These are phyloP conservation scores for Vipera ursinii DNA, from an alignment of 2,797 vertebrate genomes.

Conservation along the genomic window DNA sequence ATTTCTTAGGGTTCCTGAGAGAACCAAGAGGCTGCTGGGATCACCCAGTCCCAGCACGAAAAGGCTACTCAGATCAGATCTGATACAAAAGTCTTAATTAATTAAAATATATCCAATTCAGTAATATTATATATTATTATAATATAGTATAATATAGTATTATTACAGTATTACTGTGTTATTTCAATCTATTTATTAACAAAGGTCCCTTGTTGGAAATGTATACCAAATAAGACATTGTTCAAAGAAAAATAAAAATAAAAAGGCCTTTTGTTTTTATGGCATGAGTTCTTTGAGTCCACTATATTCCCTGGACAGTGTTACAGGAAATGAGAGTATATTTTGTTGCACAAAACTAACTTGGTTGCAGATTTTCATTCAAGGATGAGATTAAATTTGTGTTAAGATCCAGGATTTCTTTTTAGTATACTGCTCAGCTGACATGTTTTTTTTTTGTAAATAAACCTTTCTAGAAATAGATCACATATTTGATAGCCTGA, in stretches of 20 bases:
- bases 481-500: background rate
- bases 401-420: background rate
- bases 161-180: background rate
- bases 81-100: background rate
- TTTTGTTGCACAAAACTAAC: background rate
- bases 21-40: background rate
- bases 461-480: background rate
- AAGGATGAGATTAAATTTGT: background rate
- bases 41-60: background rate
- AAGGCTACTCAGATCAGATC: background rate
- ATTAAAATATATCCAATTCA: background rate
- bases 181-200: background rate
- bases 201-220: accelerated
- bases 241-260: background rate
- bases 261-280: background rate
- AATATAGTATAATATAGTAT: background rate
- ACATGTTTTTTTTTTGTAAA: background rate
- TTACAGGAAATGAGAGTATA: background rate
- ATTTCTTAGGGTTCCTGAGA: background rate
- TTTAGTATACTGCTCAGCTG: background rate
- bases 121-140: background rate
- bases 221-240: background rate
- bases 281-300: background rate
- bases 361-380: background rate
- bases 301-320: background rate